A percentile compares a stretch with the other conserved stretches of the same genome.
Conservation (phyloP, 2,797 vertebrate genomes). For the Diglossa cyanea region DNA sequence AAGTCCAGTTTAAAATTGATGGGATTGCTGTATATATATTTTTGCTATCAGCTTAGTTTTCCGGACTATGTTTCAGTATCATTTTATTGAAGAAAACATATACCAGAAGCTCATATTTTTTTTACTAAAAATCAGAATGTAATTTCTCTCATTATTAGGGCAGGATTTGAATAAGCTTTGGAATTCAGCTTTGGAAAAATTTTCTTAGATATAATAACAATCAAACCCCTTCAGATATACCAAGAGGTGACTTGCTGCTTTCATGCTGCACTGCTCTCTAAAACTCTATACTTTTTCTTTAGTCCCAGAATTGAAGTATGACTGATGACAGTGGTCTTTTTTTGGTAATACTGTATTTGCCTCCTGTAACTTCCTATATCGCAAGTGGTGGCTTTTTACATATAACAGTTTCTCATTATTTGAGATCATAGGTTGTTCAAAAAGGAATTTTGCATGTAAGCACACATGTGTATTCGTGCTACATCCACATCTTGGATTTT, state of each 20-base stretch:
- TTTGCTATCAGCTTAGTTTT: neutral
- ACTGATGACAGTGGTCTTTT: neutral
- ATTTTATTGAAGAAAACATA: neutral
- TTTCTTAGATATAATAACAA: neutral
- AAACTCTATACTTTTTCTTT: neutral
- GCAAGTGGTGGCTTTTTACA: neutral
- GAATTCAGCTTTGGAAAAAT: neutral
- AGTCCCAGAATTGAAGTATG: neutral
- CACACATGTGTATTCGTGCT: rapidly evolving
- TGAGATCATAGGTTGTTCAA: neutral
- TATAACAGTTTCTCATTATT: neutral
- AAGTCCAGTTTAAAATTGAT: neutral
- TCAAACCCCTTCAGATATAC: neutral
- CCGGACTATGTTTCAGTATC: neutral
- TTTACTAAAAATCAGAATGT: neutral
- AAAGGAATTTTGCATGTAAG: neutral
- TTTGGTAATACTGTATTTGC: neutral
- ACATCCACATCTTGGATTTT: neutral
- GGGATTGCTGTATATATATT: neutral
- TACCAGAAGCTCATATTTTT: neutral
- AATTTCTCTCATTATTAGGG: neutral
- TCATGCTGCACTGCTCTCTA: neutral
- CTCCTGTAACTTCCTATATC: neutral
- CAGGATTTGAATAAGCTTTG: neutral
- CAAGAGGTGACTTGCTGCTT: neutral